These are phyloP conservation scores for Poeciliopsis prolifica DNA, from an alignment of 2,113 vertebrate species.

Conservation along the genomic window DNA sequence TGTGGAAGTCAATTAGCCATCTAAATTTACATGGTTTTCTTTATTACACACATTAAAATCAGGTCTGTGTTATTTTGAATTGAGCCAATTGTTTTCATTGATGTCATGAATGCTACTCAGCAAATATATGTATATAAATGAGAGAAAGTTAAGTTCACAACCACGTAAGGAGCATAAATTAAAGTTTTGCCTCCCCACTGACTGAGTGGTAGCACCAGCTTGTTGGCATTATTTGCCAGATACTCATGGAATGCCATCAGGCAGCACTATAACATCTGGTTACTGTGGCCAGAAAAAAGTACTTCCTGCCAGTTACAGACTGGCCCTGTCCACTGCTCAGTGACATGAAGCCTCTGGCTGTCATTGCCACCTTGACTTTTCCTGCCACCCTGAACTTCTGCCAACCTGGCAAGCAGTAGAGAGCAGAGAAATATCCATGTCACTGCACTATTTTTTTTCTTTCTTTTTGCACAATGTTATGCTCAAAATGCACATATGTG, in stretches of 20 bases:
- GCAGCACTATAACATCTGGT: conserved; percentile 52
- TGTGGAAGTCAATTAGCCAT: no score
- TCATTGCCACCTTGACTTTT: conserved; percentile 59
- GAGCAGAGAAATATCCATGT: conserved; percentile 49
- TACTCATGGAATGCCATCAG: conserved; percentile 25
- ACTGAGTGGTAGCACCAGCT: neutral
- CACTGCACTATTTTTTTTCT: conserved; percentile 28
- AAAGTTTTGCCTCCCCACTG: neutral
- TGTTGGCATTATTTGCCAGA: conserved; percentile 8
- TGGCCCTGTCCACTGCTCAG: conserved; percentile 37
- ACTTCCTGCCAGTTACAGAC: conserved; percentile 47
- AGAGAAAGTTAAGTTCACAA: no score
- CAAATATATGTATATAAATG: no score
- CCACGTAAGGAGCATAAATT: no score
- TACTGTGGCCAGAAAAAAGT: conserved; percentile 39
- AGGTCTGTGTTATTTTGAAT: no score
- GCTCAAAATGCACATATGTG: neutral
- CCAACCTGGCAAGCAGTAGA: conserved; percentile 59
- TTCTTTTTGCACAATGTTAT: conserved; percentile 22
- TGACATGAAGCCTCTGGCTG: conserved; percentile 47
- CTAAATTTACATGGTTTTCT: no score
- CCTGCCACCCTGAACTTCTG: conserved; percentile 39
- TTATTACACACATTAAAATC: no score
- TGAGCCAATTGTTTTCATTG: no score
- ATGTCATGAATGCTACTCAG: no score